A percentile compares a stretch with the other conserved stretches of the same genome.
Conservation (phyloP, 2,888 invertebrate genomes). For the Cantharis lateralis region DNA sequence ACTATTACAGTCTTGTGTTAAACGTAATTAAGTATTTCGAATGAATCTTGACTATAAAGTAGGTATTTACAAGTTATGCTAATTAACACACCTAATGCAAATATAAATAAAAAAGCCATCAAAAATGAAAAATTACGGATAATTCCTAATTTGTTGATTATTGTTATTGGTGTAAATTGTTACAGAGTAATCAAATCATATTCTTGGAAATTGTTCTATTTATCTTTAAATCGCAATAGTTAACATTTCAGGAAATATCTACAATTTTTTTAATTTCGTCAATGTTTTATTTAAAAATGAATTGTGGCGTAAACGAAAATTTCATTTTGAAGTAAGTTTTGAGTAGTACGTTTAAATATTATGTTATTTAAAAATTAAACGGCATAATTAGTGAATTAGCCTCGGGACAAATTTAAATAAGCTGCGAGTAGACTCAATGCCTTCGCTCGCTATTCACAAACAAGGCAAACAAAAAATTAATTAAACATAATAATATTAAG, state of each 20-base stretch:
- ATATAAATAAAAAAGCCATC: neutral
- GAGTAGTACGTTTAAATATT: neutral
- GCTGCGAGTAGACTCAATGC: neutral
- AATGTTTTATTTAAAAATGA: neutral
- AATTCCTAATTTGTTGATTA: neutral
- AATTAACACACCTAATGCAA: neutral
- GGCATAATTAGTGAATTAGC: conserved; percentile 37
- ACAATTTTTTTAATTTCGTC: neutral
- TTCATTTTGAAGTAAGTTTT: neutral
- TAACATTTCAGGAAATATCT: neutral
- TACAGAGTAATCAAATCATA: neutral
- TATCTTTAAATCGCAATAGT: neutral
- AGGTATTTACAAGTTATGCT: neutral
- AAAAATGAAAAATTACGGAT: neutral
- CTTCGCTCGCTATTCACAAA: neutral
- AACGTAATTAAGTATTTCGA: neutral
- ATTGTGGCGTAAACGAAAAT: neutral
- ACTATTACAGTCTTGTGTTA: neutral
- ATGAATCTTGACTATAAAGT: neutral
- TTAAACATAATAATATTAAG: neutral
- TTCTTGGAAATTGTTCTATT: neutral
- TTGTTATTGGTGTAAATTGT: neutral
- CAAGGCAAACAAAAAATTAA: neutral
- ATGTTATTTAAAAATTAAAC: conserved; percentile 11
- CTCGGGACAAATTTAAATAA: conserved; percentile 32